Base-by-base conservation (phyloP, 2,797 vertebrate species). In the Sebastes nivosus region DNA sequence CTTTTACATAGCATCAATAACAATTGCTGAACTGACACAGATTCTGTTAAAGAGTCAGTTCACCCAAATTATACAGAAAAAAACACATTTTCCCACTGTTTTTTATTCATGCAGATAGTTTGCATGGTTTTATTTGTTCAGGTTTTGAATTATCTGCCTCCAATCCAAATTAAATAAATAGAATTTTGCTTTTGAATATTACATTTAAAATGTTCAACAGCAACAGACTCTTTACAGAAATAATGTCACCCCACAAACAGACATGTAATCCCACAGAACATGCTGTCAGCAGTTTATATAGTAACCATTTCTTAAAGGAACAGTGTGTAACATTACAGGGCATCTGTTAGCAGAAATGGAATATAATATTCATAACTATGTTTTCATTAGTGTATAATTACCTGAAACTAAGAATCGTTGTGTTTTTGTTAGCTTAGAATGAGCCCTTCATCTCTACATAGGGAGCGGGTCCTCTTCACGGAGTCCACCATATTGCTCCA, bases 1-100 rank as follows among this genome's bases (percentile, higher is more conserved):
- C 55, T 79, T 85, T 78, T 36, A 74, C 79, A 80, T 72, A 73
- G 65, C 71, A 59, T 67, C 77, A 75, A 30, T n/a, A 64, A 77
- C 60, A 67, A 75, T 70, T 79, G 25, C 60, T 83, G 42, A 67
- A 29, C 72, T 77, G 58, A 79, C 72, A 74, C 8, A 63, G 64
- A 77, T 82, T 71, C n/a, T 46, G 46, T 69, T 71, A 64, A 63
- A 85, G 27, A 50, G 18, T 79, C 6, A 22, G 32, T 67, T 72
- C 29, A 46, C 20, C 27, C 59, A 63, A 61, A 79, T 29, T 22
- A 52, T 10, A 24, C 11, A 57, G n/a, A 38, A 22, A 14, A 4
- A 60, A 46, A 18, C 36, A 52, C 42, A 46, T 2, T 24, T 27
- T 63, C 14, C 0, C 18, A 2, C 8, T 46, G 46, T 4, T 18